Percentiles rank a stretch among this genome's conserved stretches.
Evolutionary conservation across 1,140 invertebrate species (phyloP).

Genomic region (Apocrypta bakeri): DNA sequence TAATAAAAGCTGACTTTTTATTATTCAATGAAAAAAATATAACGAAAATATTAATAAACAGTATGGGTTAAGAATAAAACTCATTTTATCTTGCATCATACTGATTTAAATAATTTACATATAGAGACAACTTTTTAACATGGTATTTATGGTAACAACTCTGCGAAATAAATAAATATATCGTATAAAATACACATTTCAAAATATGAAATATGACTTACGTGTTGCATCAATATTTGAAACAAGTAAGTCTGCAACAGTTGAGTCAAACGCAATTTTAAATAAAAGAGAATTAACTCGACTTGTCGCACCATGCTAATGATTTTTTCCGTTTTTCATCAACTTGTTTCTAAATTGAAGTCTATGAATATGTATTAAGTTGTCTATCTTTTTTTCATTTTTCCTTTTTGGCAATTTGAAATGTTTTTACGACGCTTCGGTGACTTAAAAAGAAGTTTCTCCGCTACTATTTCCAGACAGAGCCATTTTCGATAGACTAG

Average conservation of each 20-base stretch:
- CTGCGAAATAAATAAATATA: constrained; percentile 49
- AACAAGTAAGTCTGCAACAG: constrained; percentile 45
- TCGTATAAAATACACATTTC: constrained; percentile 52
- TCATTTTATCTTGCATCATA: constrained; percentile 21
- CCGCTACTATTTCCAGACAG: constrained; percentile 76
- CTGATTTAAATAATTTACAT: constrained; percentile 46
- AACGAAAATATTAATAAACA: constrained; percentile 1
- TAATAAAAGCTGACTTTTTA: constrained; percentile 14
- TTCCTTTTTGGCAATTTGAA: constrained; percentile 50
- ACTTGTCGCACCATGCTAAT: constrained; percentile 12
- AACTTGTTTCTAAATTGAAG: constrained; percentile 2
- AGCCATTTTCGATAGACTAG: constrained; percentile 83
- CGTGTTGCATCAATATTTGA: constrained; percentile 27
- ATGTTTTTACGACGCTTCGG: background rate
- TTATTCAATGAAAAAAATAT: background rate
- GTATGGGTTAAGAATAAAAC: constrained; percentile 30
- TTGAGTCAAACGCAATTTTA: constrained; percentile 35
- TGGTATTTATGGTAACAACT: constrained; percentile 45
- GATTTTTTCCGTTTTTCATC: constrained; percentile 25
- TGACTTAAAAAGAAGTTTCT: constrained; percentile 56
- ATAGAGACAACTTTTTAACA: constrained; percentile 44
- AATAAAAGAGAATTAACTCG: background rate
- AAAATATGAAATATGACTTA: constrained; percentile 50
- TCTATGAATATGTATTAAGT: constrained; percentile 20
- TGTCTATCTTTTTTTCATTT: constrained; percentile 29